A percentile compares a stretch with the other conserved stretches of the same genome.
phyloP scores from a whole-genome alignment of 2,888 invertebrate species.

The Callyntrura sp. region DNA sequence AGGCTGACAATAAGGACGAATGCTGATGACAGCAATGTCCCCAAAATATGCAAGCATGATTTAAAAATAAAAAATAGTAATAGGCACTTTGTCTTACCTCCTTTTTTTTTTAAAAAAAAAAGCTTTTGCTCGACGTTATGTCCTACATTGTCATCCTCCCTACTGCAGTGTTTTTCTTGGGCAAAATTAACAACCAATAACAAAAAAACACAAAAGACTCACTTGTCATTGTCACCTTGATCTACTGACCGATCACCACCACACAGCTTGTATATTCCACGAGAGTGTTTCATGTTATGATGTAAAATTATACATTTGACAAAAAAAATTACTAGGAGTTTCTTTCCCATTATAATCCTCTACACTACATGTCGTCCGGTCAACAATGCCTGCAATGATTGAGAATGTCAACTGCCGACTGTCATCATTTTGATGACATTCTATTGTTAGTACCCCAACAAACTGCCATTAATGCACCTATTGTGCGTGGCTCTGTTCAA shows the following conservation, averaged over 20 bases:
- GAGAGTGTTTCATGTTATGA: neutral
- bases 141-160: conserved; percentile 11
- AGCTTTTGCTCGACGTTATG: neutral
- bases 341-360: neutral
- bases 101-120: neutral
- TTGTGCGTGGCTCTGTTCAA: neutral
- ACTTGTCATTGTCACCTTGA: conserved; percentile 49
- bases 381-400: neutral
- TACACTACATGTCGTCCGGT: neutral
- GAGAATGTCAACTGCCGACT: neutral
- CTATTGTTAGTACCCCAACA: neutral
- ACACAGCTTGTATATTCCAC: neutral
- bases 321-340: neutral
- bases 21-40: conserved; percentile 18
- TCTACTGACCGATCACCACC: conserved; percentile 59
- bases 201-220: conserved; percentile 15
- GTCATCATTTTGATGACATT: neutral
- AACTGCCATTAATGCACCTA: neutral
- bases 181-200: neutral
- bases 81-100: conserved; percentile 19
- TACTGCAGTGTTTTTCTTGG: neutral
- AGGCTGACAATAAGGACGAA: conserved; percentile 45
- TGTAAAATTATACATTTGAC: neutral
- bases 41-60: conserved; percentile 23
- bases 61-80: conserved; percentile 7